A percentile compares a stretch with the other conserved stretches of the same genome.
Evolutionary conservation across 2,888 invertebrate species (phyloP).

Genomic region (Unio pictorum): DNA sequence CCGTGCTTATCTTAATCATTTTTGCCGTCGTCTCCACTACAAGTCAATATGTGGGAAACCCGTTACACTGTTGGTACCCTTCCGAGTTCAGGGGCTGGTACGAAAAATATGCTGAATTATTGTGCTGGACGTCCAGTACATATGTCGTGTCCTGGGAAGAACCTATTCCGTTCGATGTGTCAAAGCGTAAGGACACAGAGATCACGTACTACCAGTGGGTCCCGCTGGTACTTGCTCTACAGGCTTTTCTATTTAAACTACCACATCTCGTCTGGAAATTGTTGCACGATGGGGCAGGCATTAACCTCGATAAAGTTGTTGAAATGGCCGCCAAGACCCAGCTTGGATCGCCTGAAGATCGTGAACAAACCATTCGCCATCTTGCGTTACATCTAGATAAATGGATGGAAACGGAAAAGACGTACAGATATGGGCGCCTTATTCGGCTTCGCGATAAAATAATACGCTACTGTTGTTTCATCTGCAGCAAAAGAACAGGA

Average conservation of each 20-base stretch:
- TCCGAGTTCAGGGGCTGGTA: constrained; percentile 54
- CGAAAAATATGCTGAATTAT: constrained; percentile 52
- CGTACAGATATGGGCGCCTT: constrained; percentile 53
- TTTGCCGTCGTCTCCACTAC: constrained; percentile 60
- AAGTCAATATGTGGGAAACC: constrained; percentile 56
- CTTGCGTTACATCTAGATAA: constrained; percentile 56
- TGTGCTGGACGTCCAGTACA: constrained; percentile 60
- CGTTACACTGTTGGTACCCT: constrained; percentile 60
- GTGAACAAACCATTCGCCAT: constrained; percentile 50
- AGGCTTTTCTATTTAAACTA: constrained; percentile 53
- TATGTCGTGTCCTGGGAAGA: constrained; percentile 54
- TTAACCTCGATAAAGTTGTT: constrained; percentile 61
- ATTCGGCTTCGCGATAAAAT: constrained; percentile 51
- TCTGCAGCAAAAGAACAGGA: constrained; percentile 61
- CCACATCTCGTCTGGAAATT: constrained; percentile 56
- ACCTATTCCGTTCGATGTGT: constrained; percentile 39
- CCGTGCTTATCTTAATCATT: constrained; percentile 52
- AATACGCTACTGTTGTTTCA: constrained; percentile 52
- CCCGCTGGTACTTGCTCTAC: constrained; percentile 53
- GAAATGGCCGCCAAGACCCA: constrained; percentile 58
- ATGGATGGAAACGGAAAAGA: constrained; percentile 57
- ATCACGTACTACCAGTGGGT: constrained; percentile 61
- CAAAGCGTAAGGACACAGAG: constrained; percentile 43
- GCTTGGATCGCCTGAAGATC: constrained; percentile 44
- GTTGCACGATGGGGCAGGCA: constrained; percentile 46